These are phyloP conservation scores for Sebastes iracundus DNA, from an alignment of 2,797 vertebrate species.

Conservation along the genomic window DNA sequence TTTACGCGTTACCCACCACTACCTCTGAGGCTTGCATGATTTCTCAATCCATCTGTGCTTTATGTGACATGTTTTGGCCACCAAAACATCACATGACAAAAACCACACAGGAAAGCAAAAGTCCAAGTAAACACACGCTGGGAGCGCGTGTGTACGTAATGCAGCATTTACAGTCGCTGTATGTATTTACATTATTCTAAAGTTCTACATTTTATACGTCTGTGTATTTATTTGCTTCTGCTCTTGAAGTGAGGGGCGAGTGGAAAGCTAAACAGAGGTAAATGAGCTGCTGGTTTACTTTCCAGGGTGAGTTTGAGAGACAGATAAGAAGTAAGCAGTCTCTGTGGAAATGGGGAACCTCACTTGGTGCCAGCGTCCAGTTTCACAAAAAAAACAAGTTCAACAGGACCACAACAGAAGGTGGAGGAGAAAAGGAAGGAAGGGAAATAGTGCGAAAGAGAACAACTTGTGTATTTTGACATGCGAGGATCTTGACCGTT, in stretches of 20 bases:
- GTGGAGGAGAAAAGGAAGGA: constrained; percentile 39
- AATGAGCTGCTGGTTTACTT: constrained; percentile 78
- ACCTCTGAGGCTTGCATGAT: background rate
- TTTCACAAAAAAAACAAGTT: constrained; percentile 89
- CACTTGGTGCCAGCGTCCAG: constrained; percentile 59
- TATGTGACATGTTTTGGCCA: constrained; percentile 39
- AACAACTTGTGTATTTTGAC: background rate
- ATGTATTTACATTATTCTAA: constrained; percentile 65
- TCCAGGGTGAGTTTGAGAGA: constrained; percentile 55
- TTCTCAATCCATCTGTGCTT: constrained; percentile 17
- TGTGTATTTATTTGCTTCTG: constrained; percentile 67
- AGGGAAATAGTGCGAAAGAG: background rate
- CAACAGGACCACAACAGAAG: constrained; percentile 83
- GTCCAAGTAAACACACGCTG: constrained; percentile 52
- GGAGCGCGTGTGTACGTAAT: background rate
- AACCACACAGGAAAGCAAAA: constrained; percentile 61
- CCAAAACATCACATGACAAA: constrained; percentile 45
- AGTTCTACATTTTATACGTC: constrained; percentile 51
- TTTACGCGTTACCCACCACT: background rate
- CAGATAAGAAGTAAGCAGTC: constrained; percentile 90
- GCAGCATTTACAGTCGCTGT: constrained; percentile 31
- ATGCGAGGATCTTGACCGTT: background rate
- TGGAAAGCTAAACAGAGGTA: constrained; percentile 77
- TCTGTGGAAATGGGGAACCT: constrained; percentile 82
- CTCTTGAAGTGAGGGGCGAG: constrained; percentile 34